Base-by-base conservation (phyloP, 1,140 invertebrate genomes). In the Telenomus remus region DNA sequence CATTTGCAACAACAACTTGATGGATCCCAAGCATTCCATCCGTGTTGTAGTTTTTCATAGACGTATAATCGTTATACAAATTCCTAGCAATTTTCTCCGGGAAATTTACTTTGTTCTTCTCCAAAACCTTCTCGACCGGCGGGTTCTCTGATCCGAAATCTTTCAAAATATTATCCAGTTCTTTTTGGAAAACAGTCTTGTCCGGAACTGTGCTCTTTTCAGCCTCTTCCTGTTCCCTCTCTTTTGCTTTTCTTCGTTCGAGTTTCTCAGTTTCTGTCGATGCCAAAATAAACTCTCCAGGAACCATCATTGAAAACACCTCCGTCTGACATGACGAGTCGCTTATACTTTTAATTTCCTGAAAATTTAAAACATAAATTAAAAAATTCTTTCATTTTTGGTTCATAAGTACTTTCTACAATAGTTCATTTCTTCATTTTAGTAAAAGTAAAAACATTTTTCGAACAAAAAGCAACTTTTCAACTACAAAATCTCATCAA, bases 11-110 rank as follows among this genome's bases (percentile, higher is more conserved):
- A 1, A 86, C 79, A 10, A 84, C 84, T 19, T 44, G 80, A 46
- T 86, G 85, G 51, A 86, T 81, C 10, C 71, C 80, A 11, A 84
- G 16, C 37, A 79, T 63, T 10, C 85, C 84, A 14, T 79, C 47
- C 2, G 77, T 46, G 63, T 86, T 76, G 13, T 47, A 78, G 0
- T 54, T 15, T 19, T 66, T 74, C 16, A 76, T 42, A 11, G 35
- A 27, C 35, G 63, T 46, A 14, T 72, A 80, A 44, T 86, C 84
- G 6, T 8, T 51, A 44, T 74, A 16, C 16, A 84, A 15, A 43
- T 83, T 60, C 0, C 39, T 19, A 2, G 69, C 5, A 12, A 81
- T 33, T 14, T 34, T 76, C 8, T 73, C 47, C 39, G 73, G 35
- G 1, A 61, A 6, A 0, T 39, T 16, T 0, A 35, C 4, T 8